Base-by-base conservation (phyloP, 2,113 vertebrate species). In the Rhinolophus ferrumequinum region DNA sequence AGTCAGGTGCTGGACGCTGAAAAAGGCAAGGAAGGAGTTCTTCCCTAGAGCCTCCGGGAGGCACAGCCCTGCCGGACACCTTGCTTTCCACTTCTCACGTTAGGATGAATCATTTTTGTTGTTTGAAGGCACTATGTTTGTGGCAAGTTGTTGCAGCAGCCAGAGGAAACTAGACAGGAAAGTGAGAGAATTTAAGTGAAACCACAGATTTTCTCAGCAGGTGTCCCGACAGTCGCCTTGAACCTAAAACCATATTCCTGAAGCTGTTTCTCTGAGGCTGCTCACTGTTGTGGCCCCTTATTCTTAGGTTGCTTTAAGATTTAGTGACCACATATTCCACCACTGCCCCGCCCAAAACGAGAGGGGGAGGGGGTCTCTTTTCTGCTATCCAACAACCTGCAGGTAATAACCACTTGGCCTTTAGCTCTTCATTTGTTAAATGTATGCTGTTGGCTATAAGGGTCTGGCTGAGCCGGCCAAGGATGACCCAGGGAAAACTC, bases 1-100 rank as follows among this genome's bases (percentile, higher is more conserved):
- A 3, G 2, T 3, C 33, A 13, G 1, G 14, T 3, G 7, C 3
- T 9, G 1, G 50, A 28, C 15, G 0, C 28, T 28, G 6, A 21
- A 6, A 38, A 41, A 9, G 13, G 2, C 1, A 15, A 70, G 18
- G 8, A 56, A 54, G 13, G 18, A 35, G 0, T n/a, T 24, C 3
- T 24, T 3, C 5, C 7, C 26, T 19, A 1, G 30, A 10, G 4
- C 2, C 24, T 66, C 10, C 22, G 3, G 47, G 21, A 56, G 22
- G 30, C 22, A 4, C 18, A 15, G 41, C 12, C 2, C 28, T n/a
- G 21, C 1, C 2, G 1, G 2, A 14, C 14, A 15, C 38, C 52
- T 26, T 1, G 52, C 12, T 16, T 14, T 64, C 41, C 5, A 58
- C 5, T 44, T 86, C 11, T 54, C 33, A 66, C 3, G 22, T 13